A percentile compares a stretch with the other conserved stretches of the same genome.
Conservation (phyloP, 2,113 vertebrate genomes). For the Rhynchomys soricoides region DNA sequence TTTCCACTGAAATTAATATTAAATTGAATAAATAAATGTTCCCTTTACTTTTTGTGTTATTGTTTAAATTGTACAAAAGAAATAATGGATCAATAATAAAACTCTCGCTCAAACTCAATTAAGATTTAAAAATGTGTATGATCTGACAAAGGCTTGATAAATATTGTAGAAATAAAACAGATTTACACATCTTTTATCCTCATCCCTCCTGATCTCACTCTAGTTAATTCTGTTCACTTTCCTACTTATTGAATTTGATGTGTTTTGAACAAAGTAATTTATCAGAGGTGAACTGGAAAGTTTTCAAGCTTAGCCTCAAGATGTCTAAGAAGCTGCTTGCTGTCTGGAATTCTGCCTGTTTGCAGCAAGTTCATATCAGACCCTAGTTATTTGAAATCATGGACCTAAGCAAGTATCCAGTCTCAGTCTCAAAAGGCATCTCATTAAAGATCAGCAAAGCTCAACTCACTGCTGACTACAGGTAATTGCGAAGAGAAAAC, state of each 20-base stretch:
- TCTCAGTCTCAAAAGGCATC: background rate
- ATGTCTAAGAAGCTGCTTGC: background rate
- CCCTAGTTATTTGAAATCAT: background rate
- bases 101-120: background rate
- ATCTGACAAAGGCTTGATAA: background rate
- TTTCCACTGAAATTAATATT: background rate
- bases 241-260: background rate
- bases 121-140: background rate
- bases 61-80: background rate
- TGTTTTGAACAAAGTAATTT: background rate
- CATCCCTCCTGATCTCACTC: background rate
- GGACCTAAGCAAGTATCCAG: background rate
- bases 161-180: background rate
- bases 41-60: background rate
- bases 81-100: background rate
- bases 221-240: background rate
- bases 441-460: background rate
- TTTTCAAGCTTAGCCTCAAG: background rate
- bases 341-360: background rate
- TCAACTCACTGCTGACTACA: background rate
- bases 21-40: background rate
- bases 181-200: rapidly evolving
- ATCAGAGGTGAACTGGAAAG: background rate
- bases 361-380: background rate
- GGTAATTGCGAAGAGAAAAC: background rate